A percentile compares a stretch with the other conserved stretches of the same genome.
Conservation (phyloP, 2,888 invertebrate species). For the Tinea trinotella region DNA sequence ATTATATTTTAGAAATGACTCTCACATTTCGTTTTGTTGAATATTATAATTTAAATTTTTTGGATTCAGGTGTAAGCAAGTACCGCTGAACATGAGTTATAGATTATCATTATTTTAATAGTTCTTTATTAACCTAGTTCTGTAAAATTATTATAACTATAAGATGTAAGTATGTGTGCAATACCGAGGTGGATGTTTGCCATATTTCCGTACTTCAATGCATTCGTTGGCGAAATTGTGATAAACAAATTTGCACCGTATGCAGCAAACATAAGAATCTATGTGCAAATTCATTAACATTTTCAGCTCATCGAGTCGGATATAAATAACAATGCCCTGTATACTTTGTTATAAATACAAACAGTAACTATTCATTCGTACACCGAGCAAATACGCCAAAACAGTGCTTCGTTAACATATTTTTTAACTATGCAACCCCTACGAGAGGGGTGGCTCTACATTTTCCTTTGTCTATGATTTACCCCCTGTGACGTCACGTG, state of each 20-base stretch:
- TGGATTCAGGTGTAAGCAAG: too few species aligned
- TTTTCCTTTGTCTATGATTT: slow-evolving; percentile 53
- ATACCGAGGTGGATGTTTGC: slow-evolving; percentile 7
- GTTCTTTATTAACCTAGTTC: too few species aligned
- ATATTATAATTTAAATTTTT: too few species aligned
- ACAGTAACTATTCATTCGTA: slow-evolving; percentile 4
- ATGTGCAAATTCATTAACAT: not conserved
- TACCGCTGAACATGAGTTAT: too few species aligned
- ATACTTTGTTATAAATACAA: slow-evolving; percentile 10
- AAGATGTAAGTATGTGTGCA: too few species aligned
- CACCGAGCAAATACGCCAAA: not conserved
- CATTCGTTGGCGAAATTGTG: not conserved
- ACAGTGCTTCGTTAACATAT: not conserved
- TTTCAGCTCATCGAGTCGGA: not conserved
- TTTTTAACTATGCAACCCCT: slow-evolving; percentile 16
- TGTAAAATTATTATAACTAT: too few species aligned
- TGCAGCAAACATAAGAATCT: slow-evolving; percentile 5
- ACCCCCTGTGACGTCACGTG: slow-evolving; percentile 73
- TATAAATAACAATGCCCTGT: slow-evolving; percentile 15
- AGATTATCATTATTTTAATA: too few species aligned
- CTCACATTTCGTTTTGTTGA: too few species aligned
- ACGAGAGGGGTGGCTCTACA: slow-evolving; percentile 17
- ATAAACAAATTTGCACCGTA: not conserved
- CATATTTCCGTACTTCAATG: slow-evolving; percentile 8
- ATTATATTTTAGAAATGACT: too few species aligned